Conservation (phyloP, 2,797 vertebrate species). For the Chiloscyllium punctatum region DNA sequence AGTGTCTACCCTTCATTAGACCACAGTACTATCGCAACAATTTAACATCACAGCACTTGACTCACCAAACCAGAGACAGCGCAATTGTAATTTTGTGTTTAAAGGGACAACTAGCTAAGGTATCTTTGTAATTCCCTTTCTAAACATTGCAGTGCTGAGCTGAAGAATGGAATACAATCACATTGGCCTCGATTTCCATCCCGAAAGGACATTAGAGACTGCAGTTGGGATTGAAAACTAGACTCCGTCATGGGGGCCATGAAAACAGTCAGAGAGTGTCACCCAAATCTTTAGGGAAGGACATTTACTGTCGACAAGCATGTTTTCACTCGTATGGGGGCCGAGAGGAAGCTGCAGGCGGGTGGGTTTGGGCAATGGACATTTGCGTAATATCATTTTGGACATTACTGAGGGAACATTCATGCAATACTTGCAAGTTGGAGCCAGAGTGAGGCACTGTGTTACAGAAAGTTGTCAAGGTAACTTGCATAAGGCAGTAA, state of each 20-base stretch:
- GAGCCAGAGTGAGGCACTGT: not conserved
- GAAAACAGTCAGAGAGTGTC: no score
- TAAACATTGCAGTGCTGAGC: not conserved
- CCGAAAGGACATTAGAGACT: no score
- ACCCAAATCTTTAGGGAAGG: no score
- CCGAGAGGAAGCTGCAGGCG: not conserved
- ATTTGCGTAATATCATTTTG: not conserved
- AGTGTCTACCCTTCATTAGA: slow-evolving; percentile 54
- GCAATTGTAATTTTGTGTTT: slow-evolving; percentile 63
- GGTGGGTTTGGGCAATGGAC: not conserved
- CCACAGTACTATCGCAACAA: slow-evolving; percentile 50
- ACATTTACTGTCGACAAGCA: not conserved
- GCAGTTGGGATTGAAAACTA: no score
- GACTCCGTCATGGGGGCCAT: no score
- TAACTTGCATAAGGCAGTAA: not conserved
- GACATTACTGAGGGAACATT: not conserved
- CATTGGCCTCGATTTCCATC: not conserved
- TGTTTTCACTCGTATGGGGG: not conserved
- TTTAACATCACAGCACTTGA: slow-evolving; percentile 53
- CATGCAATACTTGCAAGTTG: not conserved
- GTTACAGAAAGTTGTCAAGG: not conserved
- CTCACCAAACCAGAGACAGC: slow-evolving; percentile 50
- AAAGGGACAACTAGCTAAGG: slow-evolving; percentile 67
- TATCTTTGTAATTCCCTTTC: slow-evolving; percentile 37
- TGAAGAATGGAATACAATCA: no score